Conservation (phyloP, 2,797 vertebrate species). For the Chaetodon trifasciatus region DNA sequence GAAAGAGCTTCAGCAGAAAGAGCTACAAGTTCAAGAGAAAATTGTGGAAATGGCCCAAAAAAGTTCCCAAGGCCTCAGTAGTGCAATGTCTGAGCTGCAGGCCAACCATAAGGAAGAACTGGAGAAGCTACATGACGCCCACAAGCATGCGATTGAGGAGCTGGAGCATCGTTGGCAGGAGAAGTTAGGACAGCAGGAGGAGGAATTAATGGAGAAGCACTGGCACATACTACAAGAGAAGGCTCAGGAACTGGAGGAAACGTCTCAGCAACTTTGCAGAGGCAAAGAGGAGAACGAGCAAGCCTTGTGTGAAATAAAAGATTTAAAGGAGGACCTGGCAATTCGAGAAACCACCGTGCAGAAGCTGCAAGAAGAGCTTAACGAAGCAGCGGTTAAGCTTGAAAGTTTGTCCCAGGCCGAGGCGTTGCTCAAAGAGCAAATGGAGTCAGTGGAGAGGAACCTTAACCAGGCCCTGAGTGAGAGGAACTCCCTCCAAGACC, state of each 20-base stretch:
- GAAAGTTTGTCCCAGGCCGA: slow-evolving; percentile 85
- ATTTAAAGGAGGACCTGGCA: slow-evolving; percentile 87
- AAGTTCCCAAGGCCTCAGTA: slow-evolving; percentile 89
- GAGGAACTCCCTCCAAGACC: slow-evolving; percentile 86
- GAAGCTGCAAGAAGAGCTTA: slow-evolving; percentile 90
- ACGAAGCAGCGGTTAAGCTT: slow-evolving; percentile 83
- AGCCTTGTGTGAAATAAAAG: slow-evolving; percentile 76
- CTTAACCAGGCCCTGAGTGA: slow-evolving; percentile 87
- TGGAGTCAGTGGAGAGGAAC: slow-evolving; percentile 88
- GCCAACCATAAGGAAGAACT: slow-evolving; percentile 91
- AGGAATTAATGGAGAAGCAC: slow-evolving; percentile 89
- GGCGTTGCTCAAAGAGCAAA: slow-evolving; percentile 85
- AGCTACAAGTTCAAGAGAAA: slow-evolving; percentile 91
- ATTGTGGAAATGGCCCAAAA: slow-evolving; percentile 92
- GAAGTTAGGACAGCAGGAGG: slow-evolving; percentile 87
- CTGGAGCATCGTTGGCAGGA: slow-evolving; percentile 84
- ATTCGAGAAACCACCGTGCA: slow-evolving; percentile 85
- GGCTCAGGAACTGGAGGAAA: slow-evolving; percentile 86
- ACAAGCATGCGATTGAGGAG: slow-evolving; percentile 84
- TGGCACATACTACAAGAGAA: slow-evolving; percentile 88
- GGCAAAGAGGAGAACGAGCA: slow-evolving; percentile 85
- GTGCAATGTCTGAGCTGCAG: slow-evolving; percentile 90
- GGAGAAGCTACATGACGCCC: slow-evolving; percentile 83
- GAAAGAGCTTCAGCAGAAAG: slow-evolving; percentile 90
- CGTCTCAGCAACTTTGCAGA: slow-evolving; percentile 82